Evolutionary conservation across 2,113 vertebrate genomes (phyloP).

Genomic region (Dicerorhinus sumatrensis): DNA sequence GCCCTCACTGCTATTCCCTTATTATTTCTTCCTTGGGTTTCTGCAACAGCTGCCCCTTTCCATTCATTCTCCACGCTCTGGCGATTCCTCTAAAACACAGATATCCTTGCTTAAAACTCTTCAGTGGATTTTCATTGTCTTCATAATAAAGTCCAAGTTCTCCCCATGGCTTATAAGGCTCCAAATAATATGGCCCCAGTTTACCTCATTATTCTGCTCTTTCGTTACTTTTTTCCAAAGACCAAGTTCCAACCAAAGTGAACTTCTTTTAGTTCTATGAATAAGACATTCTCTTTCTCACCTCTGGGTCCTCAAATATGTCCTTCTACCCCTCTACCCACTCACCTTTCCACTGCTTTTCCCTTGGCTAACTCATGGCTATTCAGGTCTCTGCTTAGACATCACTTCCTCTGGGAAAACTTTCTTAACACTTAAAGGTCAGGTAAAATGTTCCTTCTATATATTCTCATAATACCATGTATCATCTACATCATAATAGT

Average conservation of each 20-base stretch:
- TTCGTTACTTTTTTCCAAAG: not conserved
- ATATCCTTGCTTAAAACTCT: not conserved
- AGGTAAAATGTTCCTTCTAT: not conserved
- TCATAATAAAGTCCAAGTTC: not conserved
- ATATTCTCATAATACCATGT: not conserved
- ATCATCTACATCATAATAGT: not conserved
- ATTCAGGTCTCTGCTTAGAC: not conserved
- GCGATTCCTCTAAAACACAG: not conserved
- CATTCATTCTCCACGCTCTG: not conserved
- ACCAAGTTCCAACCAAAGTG: not conserved
- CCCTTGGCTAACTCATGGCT: not conserved
- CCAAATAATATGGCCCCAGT: not conserved
- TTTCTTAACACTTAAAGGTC: not conserved
- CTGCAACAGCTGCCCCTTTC: not conserved
- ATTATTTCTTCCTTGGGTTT: not conserved
- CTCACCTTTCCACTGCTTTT: not conserved
- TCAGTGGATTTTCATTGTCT: not conserved
- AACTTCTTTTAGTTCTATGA: not conserved
- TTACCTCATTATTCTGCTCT: not conserved
- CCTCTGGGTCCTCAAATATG: not conserved
- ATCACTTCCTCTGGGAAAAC: not conserved
- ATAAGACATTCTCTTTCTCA: not conserved
- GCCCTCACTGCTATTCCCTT: not conserved
- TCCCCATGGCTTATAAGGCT: not conserved
- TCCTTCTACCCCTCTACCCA: too few species aligned